Evolutionary conservation across 2,888 invertebrate species (phyloP).

Genomic region (Ryuthela nishihirai): DNA sequence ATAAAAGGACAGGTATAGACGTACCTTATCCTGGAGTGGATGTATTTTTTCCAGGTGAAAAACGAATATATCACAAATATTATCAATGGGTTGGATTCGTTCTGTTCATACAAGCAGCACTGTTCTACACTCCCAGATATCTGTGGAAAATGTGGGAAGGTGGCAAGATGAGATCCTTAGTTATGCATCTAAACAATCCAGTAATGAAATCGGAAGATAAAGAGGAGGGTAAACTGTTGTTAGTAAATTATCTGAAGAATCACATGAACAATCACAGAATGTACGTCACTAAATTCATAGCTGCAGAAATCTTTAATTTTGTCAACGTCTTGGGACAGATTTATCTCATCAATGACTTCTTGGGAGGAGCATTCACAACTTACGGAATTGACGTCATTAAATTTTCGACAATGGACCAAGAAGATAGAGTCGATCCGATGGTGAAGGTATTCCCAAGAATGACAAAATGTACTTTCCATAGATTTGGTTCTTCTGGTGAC

Average conservation of each 20-base stretch:
- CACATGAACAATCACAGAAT: slow-evolving; percentile 56
- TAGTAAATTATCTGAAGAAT: slow-evolving; percentile 39
- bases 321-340: slow-evolving; percentile 73
- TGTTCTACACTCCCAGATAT: slow-evolving; percentile 43
- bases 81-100: slow-evolving; percentile 96
- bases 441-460: slow-evolving; percentile 43
- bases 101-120: slow-evolving; percentile 60
- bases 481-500: slow-evolving; percentile 43
- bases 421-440: slow-evolving; percentile 42
- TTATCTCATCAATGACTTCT: slow-evolving; percentile 63
- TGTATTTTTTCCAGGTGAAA: slow-evolving; percentile 29
- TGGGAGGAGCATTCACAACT: slow-evolving; percentile 45
- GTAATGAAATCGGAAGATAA: slow-evolving; percentile 17
- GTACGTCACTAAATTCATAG: slow-evolving; percentile 61
- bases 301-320: slow-evolving; percentile 74
- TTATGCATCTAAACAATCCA: slow-evolving; percentile 37
- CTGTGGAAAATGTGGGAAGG: slow-evolving; percentile 43
- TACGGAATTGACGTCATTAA: slow-evolving; percentile 46
- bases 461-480: slow-evolving; percentile 43
- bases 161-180: slow-evolving; percentile 42
- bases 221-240: slow-evolving; percentile 7
- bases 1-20: slow-evolving; percentile 54
- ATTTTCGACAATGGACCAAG: slow-evolving; percentile 41
- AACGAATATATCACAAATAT: slow-evolving; percentile 72
- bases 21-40: slow-evolving; percentile 78